phyloP scores from a whole-genome alignment of 2,888 invertebrate species.

The Thera obeliscata region DNA sequence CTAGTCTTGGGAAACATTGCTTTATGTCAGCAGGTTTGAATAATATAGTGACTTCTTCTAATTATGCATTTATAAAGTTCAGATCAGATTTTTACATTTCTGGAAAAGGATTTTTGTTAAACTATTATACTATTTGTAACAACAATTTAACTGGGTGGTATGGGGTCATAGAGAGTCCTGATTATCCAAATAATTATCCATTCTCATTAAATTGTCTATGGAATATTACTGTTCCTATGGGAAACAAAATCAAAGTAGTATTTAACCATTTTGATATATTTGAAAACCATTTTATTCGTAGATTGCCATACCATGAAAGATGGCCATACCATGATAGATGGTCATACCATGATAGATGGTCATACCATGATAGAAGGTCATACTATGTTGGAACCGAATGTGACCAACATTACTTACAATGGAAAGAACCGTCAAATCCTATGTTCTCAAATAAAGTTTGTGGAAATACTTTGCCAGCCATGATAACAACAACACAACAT shows the following conservation, averaged over 20 bases:
- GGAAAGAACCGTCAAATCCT: conserved; percentile 70
- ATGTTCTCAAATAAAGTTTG: conserved; percentile 72
- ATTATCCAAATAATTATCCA: conserved; percentile 89
- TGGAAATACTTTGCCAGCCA: conserved; percentile 75
- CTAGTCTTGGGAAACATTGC: conserved; percentile 87
- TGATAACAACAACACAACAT: conserved; percentile 83
- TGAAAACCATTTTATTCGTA: conserved; percentile 26
- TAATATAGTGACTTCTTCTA: conserved; percentile 84
- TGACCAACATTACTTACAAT: conserved; percentile 84
- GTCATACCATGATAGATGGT: no score
- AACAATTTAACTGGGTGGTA: conserved; percentile 85
- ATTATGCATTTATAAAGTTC: conserved; percentile 89
- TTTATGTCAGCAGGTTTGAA: conserved; percentile 62
- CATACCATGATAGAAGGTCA: no score
- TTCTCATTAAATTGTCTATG: conserved; percentile 89
- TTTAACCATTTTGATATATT: conserved; percentile 89
- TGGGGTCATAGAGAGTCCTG: conserved; percentile 94
- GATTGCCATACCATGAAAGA: no score
- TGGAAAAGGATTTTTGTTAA: conserved; percentile 91
- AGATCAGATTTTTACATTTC: conserved; percentile 86
- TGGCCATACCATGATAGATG: no score
- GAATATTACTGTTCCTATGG: conserved; percentile 89
- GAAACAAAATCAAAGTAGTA: conserved; percentile 91
- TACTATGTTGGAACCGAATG: no score
- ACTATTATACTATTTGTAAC: conserved; percentile 89